phyloP scores from a whole-genome alignment of 2,113 vertebrate genomes.

The Bungarus multicinctus region DNA sequence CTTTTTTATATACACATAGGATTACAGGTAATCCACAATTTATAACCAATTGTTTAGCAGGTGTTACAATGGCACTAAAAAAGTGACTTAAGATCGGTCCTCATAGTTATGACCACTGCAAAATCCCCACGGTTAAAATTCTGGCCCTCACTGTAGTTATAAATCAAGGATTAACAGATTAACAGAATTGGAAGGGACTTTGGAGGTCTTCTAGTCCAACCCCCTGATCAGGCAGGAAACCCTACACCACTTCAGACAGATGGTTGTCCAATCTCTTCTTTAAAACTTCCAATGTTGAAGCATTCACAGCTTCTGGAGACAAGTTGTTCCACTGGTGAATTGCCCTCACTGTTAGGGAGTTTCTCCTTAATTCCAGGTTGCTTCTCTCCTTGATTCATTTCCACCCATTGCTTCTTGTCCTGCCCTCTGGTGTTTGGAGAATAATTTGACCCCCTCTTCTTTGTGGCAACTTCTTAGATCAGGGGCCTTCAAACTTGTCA shows the following conservation, averaged over 20 bases:
- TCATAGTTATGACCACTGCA: background rate
- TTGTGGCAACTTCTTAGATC: background rate
- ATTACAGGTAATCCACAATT: background rate
- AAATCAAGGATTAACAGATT: too few relatives aligned
- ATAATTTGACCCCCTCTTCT: background rate
- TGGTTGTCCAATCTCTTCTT: background rate
- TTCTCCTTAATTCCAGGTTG: background rate
- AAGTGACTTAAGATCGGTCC: background rate
- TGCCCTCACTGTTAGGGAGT: background rate
- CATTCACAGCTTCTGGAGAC: background rate
- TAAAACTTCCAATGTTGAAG: background rate
- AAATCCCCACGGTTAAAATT: background rate
- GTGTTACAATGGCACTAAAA: background rate
- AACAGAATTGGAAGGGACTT: background rate
- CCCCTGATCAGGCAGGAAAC: background rate
- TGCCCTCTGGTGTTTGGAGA: background rate
- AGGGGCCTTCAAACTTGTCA: too few relatives aligned
- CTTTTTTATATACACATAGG: background rate
- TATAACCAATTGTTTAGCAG: background rate
- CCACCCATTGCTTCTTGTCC: background rate
- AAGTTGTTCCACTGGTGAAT: background rate
- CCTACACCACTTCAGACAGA: too few relatives aligned
- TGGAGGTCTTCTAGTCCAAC: background rate
- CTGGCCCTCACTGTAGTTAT: too few relatives aligned
- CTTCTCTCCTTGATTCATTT: background rate